Conservation (phyloP, 2,113 vertebrate species). For the Meles meles region DNA sequence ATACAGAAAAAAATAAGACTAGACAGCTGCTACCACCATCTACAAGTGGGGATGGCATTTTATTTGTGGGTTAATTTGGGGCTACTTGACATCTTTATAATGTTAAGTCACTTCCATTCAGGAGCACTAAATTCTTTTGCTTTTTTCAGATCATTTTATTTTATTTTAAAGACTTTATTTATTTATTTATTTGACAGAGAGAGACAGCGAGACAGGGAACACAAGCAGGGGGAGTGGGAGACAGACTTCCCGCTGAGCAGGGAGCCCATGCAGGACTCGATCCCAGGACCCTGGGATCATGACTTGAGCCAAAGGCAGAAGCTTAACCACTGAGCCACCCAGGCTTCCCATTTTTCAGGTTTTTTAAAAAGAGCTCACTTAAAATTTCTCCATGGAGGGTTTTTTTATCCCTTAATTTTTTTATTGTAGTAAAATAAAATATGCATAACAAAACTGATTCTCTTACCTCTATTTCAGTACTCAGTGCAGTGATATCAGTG, state of each 20-base stretch:
- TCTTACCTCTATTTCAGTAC: background rate
- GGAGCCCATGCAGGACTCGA: too few species aligned
- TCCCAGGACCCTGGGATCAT: too few species aligned
- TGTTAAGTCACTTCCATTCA: background rate
- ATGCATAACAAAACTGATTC: background rate
- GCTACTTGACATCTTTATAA: background rate
- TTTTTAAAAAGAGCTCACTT: background rate
- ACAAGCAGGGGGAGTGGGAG: too few species aligned
- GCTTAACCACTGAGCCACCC: too few species aligned
- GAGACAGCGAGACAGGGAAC: too few species aligned
- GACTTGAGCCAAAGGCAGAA: too few species aligned
- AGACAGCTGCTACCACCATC: background rate
- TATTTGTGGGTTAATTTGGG: background rate
- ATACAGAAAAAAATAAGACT: background rate
- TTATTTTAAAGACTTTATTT: too few species aligned
- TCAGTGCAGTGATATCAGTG: background rate
- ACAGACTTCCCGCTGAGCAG: too few species aligned
- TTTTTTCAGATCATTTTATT: background rate
- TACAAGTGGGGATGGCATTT: background rate
- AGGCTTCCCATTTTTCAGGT: background rate
- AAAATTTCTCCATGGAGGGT: background rate
- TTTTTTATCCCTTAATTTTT: background rate
- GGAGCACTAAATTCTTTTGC: background rate
- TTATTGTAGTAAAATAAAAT: background rate
- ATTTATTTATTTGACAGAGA: too few species aligned